Base-by-base conservation (phyloP, 2,113 vertebrate genomes). In the Notothenia rossii region DNA sequence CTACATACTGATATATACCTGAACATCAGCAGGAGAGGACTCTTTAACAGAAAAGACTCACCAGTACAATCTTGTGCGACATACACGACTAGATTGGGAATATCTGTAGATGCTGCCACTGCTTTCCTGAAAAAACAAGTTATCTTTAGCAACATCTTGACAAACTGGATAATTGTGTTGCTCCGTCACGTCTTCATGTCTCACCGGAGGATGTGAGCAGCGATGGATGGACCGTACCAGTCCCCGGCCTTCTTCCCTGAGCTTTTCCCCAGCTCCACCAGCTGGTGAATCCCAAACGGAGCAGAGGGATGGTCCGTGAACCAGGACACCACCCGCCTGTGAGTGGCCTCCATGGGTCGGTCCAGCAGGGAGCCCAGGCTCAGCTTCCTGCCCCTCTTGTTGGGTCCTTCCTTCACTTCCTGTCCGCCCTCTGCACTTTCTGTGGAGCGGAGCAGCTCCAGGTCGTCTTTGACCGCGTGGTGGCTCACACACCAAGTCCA, bases 21-120 rank as follows among this genome's bases (percentile, higher is more conserved):
- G 36, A 7, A 5, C 36, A 40, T 40, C 5, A 40, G 36, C 36
- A 29, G 25, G 25, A 29, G 25, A 29, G 25, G 3, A 29, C 25
- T 29, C 25, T 29, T 40, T 40, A 40, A 40, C 36, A 40, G 18
- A 76, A 17, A 29, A 6, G 0, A 88, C 94, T 90, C 87, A 98
- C 97, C 94, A 75, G 96, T 98, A 81, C 97, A 98, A 68, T 98
- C 97, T 92, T 97, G 97, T 64, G 97, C 95, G 14, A 98, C 96
- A 4, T 98, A 98, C 3, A 98, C 94, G 0, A 85, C 91, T 63
- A 98, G 91, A 69, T 78, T 89, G 7, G 89, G 79, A 29, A 95
- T 71, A 59, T 96, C 94, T 0, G 43, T 7, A 1, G 94, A 92
- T 2, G 92, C 88, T 20, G 88, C 91, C 59, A 98, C 95, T 0